Evolutionary conservation across 2,113 vertebrate species (phyloP).

Genomic region (Epinephelus fuscoguttatus): DNA sequence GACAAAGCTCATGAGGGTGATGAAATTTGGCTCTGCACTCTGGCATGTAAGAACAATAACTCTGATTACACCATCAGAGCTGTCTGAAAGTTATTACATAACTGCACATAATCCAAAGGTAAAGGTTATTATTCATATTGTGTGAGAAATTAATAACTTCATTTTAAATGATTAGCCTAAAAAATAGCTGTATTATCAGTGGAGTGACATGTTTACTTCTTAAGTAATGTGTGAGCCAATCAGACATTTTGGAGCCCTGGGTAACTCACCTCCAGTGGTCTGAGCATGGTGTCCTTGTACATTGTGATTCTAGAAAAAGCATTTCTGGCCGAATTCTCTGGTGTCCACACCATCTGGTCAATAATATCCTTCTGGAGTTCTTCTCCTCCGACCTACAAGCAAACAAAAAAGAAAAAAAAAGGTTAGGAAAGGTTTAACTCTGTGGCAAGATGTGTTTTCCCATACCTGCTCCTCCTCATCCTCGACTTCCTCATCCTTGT

Average conservation of each 20-base stretch:
- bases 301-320: constrained; percentile 72
- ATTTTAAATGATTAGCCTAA: not conserved
- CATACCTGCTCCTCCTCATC: constrained; percentile 65
- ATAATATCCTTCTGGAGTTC: constrained; percentile 70
- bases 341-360: constrained; percentile 86
- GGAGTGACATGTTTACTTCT: not conserved
- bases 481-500: constrained; percentile 72
- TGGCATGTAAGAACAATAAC: not conserved
- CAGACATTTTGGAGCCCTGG: not conserved
- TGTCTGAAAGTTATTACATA: not conserved
- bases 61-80: not conserved
- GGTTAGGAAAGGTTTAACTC: not conserved
- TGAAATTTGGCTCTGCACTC: too few species aligned
- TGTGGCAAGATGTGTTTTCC: not conserved
- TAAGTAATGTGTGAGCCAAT: not conserved
- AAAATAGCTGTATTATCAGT: not conserved
- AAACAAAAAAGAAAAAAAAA: not conserved
- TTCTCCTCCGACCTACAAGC: constrained; percentile 60
- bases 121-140: not conserved
- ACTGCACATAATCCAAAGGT: not conserved
- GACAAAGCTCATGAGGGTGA: too few species aligned
- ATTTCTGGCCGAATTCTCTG: constrained; percentile 87
- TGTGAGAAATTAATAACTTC: not conserved
- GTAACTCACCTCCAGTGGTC: constrained; percentile 85
- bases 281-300: constrained; percentile 89